phyloP scores from a whole-genome alignment of 2,888 invertebrate species.

The Ernsta delagoae region DNA sequence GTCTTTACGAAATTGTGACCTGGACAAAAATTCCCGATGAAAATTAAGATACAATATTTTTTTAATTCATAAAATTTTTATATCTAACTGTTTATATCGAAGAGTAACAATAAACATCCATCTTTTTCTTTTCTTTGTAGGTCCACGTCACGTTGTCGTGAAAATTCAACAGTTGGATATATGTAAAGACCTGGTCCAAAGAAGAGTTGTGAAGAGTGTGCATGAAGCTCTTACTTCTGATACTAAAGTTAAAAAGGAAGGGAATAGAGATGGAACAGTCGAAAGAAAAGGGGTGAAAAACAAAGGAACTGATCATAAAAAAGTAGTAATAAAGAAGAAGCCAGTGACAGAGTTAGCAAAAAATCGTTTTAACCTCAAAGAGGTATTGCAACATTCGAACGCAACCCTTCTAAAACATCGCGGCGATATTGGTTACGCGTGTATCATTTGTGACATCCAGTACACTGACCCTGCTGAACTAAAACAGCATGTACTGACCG shows the following conservation, averaged over 20 bases:
- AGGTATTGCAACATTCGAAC: constrained; percentile 52
- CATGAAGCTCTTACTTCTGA: background rate
- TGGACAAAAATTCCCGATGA: too few relatives aligned
- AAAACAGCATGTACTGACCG: constrained; percentile 55
- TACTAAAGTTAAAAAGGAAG: background rate
- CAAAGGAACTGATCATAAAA: constrained; percentile 11
- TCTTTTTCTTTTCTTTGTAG: constrained; percentile 18
- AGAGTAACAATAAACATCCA: background rate
- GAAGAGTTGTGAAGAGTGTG: background rate
- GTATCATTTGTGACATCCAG: constrained; percentile 65
- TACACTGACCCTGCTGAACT: constrained; percentile 58
- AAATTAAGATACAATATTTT: too few relatives aligned
- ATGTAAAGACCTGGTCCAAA: background rate
- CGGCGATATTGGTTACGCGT: constrained; percentile 57
- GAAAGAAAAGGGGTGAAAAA: background rate
- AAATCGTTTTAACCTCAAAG: constrained; percentile 45
- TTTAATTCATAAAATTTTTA: too few relatives aligned
- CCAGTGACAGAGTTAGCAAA: constrained; percentile 9
- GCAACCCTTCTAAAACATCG: constrained; percentile 64
- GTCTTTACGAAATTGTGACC: too few relatives aligned
- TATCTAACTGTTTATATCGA: background rate
- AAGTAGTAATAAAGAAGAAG: background rate
- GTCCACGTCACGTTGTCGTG: constrained; percentile 1
- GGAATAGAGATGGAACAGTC: background rate
- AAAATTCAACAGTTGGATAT: constrained; percentile 4